Conservation (phyloP, 2,888 invertebrate genomes). For the Heliconius charithonia region DNA sequence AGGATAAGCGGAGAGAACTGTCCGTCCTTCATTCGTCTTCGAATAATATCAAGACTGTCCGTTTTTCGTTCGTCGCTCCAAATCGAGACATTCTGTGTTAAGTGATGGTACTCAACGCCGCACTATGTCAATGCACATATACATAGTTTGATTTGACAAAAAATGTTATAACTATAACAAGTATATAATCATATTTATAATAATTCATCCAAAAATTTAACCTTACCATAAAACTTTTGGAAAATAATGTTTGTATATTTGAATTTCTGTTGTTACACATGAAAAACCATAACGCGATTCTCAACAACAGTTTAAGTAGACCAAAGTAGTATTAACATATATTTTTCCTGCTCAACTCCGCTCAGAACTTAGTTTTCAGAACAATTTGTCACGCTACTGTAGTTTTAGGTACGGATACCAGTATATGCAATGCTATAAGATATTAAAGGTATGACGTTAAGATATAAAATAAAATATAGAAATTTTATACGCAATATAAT, state of each 20-base stretch:
- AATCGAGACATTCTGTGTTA: too few species aligned
- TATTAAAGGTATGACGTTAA: background rate
- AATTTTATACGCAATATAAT: too few species aligned
- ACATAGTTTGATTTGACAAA: too few species aligned
- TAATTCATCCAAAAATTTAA: background rate
- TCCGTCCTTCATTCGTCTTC: too few species aligned
- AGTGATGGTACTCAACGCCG: too few species aligned
- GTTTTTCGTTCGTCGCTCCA: too few species aligned
- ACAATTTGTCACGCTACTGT: conserved; percentile 46
- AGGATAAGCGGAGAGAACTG: too few species aligned
- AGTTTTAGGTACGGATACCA: conserved; percentile 5
- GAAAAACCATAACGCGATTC: conserved; percentile 46
- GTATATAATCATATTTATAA: background rate
- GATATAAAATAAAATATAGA: too few species aligned
- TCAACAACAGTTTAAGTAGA: conserved; percentile 48
- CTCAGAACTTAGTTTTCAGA: conserved; percentile 46
- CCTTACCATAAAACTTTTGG: background rate
- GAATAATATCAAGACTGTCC: too few species aligned
- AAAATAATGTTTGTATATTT: background rate
- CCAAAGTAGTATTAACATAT: conserved; percentile 51
- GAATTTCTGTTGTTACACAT: conserved; percentile 9
- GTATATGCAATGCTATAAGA: conserved; percentile 30
- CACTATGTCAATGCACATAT: too few species aligned
- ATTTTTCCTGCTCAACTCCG: conserved; percentile 48
- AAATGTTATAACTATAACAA: too few species aligned